Evolutionary conservation across 2,888 invertebrate species (phyloP).

Genomic region (Scaptomyza parva): DNA sequence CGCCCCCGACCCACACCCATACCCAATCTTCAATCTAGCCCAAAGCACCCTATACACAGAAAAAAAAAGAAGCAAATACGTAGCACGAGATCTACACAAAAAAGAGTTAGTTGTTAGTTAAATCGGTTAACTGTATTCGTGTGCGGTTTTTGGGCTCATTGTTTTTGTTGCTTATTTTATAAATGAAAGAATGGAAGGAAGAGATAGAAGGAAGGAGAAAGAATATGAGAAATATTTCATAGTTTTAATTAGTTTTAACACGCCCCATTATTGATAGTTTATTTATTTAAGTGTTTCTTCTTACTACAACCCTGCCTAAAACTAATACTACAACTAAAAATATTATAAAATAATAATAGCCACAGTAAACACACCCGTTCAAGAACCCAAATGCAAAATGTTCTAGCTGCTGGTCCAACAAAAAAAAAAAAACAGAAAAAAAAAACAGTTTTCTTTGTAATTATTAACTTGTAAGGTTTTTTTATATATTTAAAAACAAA

Average conservation of each 20-base stretch:
- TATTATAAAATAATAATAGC: conserved; percentile 11
- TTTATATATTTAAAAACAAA: conserved; percentile 51
- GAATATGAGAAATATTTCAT: conserved; percentile 66
- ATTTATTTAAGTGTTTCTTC: conserved; percentile 74
- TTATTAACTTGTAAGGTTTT: conserved; percentile 69
- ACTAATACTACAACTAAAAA: not conserved
- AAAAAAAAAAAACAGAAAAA: conserved; percentile 22
- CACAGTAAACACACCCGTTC: conserved; percentile 26
- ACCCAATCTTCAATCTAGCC: conserved; percentile 13
- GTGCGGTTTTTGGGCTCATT: conserved; percentile 59
- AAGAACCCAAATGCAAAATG: conserved; percentile 12
- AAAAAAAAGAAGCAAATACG: conserved; percentile 24
- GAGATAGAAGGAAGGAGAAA: not conserved
- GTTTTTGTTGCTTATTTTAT: conserved; percentile 82
- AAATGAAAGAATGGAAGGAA: conserved; percentile 27
- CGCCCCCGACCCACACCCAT: not conserved
- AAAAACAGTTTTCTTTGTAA: conserved; percentile 63
- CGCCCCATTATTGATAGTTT: conserved; percentile 55
- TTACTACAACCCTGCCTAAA: conserved; percentile 35
- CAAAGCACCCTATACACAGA: conserved; percentile 18
- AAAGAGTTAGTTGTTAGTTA: conserved; percentile 8
- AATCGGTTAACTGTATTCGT: conserved; percentile 24
- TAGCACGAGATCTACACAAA: conserved; percentile 3
- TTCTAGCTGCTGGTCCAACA: conserved; percentile 43
- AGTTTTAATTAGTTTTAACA: conserved; percentile 62